phyloP scores from a whole-genome alignment of 2,888 invertebrate genomes.

The Drosophila parthenogenetica region DNA sequence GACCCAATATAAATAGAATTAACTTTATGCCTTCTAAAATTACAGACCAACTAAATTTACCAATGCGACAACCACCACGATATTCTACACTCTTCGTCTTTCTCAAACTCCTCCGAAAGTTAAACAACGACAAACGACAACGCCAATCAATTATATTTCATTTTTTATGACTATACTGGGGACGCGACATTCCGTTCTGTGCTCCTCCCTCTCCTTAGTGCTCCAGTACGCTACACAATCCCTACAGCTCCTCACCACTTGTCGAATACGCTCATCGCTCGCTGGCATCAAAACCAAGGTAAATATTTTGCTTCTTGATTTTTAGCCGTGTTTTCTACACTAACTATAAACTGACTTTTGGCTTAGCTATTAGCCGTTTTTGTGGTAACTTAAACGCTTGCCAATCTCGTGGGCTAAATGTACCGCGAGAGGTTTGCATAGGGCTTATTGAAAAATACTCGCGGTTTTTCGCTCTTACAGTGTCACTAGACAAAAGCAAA shows the following conservation, averaged over 20 bases:
- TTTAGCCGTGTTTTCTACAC: background rate
- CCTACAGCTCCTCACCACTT: constrained; percentile 16
- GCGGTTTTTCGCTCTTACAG: constrained; percentile 3
- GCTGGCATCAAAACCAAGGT: constrained; percentile 47
- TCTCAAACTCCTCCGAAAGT: constrained; percentile 16
- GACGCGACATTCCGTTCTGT: background rate
- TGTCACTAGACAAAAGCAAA: background rate
- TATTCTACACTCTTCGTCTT: background rate
- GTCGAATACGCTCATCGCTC: constrained; percentile 61
- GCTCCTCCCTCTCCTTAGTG: too few relatives aligned
- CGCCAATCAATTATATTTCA: constrained; percentile 80
- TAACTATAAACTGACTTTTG: constrained; percentile 2
- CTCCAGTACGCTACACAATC: too few relatives aligned
- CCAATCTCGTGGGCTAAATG: background rate
- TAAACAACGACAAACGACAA: constrained; percentile 40
- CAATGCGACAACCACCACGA: constrained; percentile 52
- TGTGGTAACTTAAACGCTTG: background rate
- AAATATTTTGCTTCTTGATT: constrained; percentile 7
- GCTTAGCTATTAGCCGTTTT: background rate
- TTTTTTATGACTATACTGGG: constrained; percentile 66
- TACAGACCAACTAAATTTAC: constrained; percentile 66
- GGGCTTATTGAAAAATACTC: background rate
- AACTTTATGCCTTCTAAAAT: constrained; percentile 65
- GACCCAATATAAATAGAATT: constrained; percentile 26
- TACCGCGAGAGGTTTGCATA: background rate